phyloP scores from a whole-genome alignment of 2,888 invertebrate genomes.

The Dynastes hyllus region DNA sequence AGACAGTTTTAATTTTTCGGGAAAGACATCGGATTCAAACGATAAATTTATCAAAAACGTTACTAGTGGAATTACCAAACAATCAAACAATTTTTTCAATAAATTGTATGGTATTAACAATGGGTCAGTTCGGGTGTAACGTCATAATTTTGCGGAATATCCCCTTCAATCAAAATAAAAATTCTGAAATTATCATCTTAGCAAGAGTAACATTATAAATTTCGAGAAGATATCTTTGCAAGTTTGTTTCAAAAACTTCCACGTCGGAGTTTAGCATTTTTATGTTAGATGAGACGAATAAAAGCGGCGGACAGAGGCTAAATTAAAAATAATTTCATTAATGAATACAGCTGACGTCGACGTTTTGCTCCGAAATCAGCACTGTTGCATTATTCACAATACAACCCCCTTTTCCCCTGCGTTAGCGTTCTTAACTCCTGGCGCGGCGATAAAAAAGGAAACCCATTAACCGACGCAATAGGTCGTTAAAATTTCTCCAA shows the following conservation, averaged over 20 bases:
- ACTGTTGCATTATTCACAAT: conserved; percentile 46
- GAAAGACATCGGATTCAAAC: too few relatives aligned
- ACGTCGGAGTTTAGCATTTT: conserved; percentile 7
- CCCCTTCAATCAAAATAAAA: too few relatives aligned
- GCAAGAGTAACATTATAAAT: too few relatives aligned
- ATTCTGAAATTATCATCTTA: too few relatives aligned
- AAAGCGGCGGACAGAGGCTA: conserved; percentile 31
- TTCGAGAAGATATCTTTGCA: neutral
- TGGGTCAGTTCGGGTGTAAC: too few relatives aligned
- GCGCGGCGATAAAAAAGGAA: conserved; percentile 43
- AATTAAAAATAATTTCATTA: conserved; percentile 48
- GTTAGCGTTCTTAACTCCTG: conserved; percentile 35
- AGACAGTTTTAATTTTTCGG: too few relatives aligned
- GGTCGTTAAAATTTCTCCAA: conserved; percentile 46
- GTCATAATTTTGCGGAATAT: too few relatives aligned
- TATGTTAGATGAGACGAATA: conserved; percentile 19
- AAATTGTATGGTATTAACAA: too few relatives aligned
- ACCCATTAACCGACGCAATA: conserved; percentile 45
- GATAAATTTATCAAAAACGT: too few relatives aligned
- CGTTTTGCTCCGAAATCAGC: conserved; percentile 39
- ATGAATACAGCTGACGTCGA: conserved; percentile 44
- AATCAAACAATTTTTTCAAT: too few relatives aligned
- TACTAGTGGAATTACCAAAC: too few relatives aligned
- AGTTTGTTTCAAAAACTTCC: conserved; percentile 16
- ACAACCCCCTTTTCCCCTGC: conserved; percentile 24